These are phyloP conservation scores for Drosophila pseudoananassae DNA, from an alignment of 1,140 invertebrate genomes.

Conservation along the genomic window DNA sequence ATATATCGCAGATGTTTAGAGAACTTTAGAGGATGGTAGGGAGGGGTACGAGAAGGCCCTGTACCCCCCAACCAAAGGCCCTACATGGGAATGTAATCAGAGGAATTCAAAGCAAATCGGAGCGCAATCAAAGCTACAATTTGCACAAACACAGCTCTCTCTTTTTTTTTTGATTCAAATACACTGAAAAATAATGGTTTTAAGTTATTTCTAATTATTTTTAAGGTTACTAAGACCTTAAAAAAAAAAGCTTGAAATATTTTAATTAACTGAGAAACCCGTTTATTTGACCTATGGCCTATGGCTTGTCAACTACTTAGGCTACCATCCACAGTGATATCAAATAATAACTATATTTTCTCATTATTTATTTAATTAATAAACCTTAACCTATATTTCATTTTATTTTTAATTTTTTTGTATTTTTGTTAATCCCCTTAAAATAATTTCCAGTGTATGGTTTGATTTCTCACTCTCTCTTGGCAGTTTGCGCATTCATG, in stretches of 20 bases:
- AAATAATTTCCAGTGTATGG: conserved; percentile 4
- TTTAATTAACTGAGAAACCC: too few species aligned
- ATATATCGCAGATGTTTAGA: conserved; percentile 16
- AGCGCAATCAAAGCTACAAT: conserved; percentile 18
- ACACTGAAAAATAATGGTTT: neutral
- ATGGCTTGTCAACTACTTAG: too few species aligned
- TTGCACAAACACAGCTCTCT: conserved; percentile 28
- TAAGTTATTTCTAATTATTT: neutral
- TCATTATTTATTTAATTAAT: too few species aligned
- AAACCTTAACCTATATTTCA: too few species aligned
- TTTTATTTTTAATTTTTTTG: neutral
- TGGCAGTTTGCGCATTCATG: conserved; percentile 59
- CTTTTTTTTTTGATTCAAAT: neutral
- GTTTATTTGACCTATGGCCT: too few species aligned
- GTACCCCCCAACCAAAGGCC: neutral
- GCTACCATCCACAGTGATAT: too few species aligned
- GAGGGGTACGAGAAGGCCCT: neutral
- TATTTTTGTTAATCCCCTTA: too few species aligned
- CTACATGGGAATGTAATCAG: conserved; percentile 10
- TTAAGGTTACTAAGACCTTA: too few species aligned
- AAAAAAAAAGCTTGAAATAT: too few species aligned
- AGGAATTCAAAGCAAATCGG: neutral
- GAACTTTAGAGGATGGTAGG: neutral
- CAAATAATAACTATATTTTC: too few species aligned
- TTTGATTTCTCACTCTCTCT: conserved; percentile 1